These are phyloP conservation scores for Quadroppia sp. DNA, from an alignment of 2,888 invertebrate genomes.

Conservation along the genomic window DNA sequence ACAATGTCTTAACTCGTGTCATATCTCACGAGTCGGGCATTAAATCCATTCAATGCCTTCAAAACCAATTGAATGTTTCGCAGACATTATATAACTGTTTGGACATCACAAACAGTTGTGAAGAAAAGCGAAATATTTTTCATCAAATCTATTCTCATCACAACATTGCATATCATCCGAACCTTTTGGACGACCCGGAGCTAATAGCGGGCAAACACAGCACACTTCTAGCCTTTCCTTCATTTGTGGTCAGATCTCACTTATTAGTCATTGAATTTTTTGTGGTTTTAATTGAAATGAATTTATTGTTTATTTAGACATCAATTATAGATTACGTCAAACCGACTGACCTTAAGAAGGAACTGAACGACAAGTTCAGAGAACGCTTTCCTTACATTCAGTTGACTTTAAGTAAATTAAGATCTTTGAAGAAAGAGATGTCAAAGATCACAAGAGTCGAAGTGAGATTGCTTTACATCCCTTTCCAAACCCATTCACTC, in stretches of 20 bases:
- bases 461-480: constrained; percentile 52
- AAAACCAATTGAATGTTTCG: not conserved
- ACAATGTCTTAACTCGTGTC: constrained; percentile 11
- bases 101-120: not conserved
- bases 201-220: constrained; percentile 56
- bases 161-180: constrained; percentile 51
- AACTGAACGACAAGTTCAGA: constrained; percentile 91
- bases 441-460: constrained; percentile 75
- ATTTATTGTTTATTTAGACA: constrained; percentile 58
- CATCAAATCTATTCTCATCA: constrained; percentile 15
- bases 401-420: constrained; percentile 86
- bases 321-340: constrained; percentile 95
- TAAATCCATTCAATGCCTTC: constrained; percentile 21
- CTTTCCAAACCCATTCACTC: too few species aligned
- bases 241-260: constrained; percentile 54
- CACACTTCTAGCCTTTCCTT: constrained; percentile 56
- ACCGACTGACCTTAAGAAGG: constrained; percentile 91
- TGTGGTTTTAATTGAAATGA: constrained; percentile 50
- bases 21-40: constrained; percentile 11
- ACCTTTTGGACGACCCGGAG: constrained; percentile 82
- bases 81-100: not conserved
- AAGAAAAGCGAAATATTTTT: not conserved
- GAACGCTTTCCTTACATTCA: constrained; percentile 93
- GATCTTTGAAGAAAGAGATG: constrained; percentile 95
- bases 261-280: not conserved